Evolutionary conservation across 2,888 invertebrate species (phyloP), one percentile per base, ranked within the genome.

Genomic region (Epinotia bilunana): DNA sequence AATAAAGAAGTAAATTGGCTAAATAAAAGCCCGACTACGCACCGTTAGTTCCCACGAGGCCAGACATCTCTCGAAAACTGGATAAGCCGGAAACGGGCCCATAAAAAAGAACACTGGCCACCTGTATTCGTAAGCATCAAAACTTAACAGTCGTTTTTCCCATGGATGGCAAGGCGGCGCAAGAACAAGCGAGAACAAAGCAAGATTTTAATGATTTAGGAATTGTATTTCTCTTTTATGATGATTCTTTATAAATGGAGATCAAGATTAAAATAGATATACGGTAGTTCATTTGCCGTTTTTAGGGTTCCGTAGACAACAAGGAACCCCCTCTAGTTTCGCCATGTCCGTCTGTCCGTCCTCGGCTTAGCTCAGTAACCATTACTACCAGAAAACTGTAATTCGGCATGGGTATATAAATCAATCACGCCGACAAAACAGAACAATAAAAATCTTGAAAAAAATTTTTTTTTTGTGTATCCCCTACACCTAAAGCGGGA

Each of bases 41-140:
- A 86, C 90, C 88, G 90, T 90, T 89, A 90, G 87, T 91, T 93
- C 92, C 87, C 92, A 93, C 91, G 91, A 83, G 82, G 77, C 88
- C 39, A 82, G 85, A 84, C 90, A 88, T 87, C 87, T 88, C 84
- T 86, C 89, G 86, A 83, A 89, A 91, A 93, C 92, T 90, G 87
- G 93, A 90, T 84, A 88, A 88, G 92, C 93, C 91, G 92, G 93
- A 92, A 89, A 90, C 81, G 80, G 79, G 83, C 82, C 76, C 70
- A 81, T 78, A 80, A 81, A 81, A 81, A 82, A 79, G 79, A 72
- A 83, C 86, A 84, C 80, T 82, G 81, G 83, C 81, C 88, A 87
- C 87, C 88, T 88, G 89, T 84, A 78, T 79, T 74, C 73, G 60
- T 28, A 49, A 70, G 49, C 76, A 71, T 79, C 73, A 73, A 78